Evolutionary conservation across 2,797 vertebrate genomes (phyloP), one percentile per base, ranked within the genome.

Genomic region (Cryptoprocta ferox): DNA sequence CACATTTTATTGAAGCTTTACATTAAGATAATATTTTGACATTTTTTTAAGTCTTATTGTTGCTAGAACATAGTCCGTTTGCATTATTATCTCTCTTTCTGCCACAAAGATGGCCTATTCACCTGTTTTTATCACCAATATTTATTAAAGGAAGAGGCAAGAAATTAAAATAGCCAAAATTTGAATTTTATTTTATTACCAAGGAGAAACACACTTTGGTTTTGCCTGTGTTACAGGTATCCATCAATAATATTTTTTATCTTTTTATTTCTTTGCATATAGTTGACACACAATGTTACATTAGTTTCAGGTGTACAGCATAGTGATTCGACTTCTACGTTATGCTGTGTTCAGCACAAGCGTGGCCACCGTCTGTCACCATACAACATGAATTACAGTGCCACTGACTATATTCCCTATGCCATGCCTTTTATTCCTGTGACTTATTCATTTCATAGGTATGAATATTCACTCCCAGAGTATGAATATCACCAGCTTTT

Each of bases 131-230:
- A 28, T 95, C 13, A n/a, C 26, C 30, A 83, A 7, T 70, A 42
- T 81, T 95, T 70, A 92, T 73, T 84, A 78, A 91, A 12, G 48
- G 42, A 94, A 93, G 28, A 11, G 6, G 7, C 4, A 84, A 87
- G 32, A 56, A 13, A n/a, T 68, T 79, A 66, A 91, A 97, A 39
- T 81, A 48, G 32, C 13, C n/a, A 45, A 95, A 87, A 79, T 56
- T 3, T 61, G 39, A n/a, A 68, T 71, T 95, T 87, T 75, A 5
- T 91, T 89, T 92, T 68, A 50, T 78, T 89, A 45, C 30, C 12
- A 65, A 63, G n/a, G n/a, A 97, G 42, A 92, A 92, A 87, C 30
- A 45, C 35, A 95, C 21, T 94, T 95, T 92, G 14, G 19, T 95
- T 94, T 80, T 80, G 19, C 14, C 16, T 68, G 35, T 83, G 73